Conservation (phyloP, 2,888 invertebrate genomes). For the Nysson spinosus region DNA sequence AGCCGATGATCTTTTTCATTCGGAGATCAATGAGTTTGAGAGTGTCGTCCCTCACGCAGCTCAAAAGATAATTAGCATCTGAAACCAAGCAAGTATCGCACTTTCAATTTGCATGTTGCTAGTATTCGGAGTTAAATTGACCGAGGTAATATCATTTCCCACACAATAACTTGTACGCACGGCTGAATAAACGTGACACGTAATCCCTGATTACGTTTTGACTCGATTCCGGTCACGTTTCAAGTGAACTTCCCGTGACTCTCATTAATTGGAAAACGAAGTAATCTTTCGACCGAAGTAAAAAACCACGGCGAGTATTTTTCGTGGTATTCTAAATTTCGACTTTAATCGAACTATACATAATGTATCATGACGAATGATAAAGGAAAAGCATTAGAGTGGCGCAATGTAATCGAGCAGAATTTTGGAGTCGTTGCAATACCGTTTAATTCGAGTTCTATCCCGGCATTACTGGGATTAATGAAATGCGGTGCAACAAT, state of each 20-base stretch:
- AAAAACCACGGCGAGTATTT: slow-evolving; percentile 21
- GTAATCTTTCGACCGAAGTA: neutral
- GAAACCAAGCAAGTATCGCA: slow-evolving; percentile 74
- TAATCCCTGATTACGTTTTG: slow-evolving; percentile 25
- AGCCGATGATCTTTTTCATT: slow-evolving; percentile 93
- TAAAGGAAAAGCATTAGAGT: slow-evolving; percentile 44
- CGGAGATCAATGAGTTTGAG: slow-evolving; percentile 96
- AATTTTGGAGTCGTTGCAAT: slow-evolving; percentile 43
- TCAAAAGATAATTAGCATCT: slow-evolving; percentile 94
- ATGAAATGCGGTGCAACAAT: slow-evolving; percentile 50
- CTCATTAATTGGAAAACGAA: slow-evolving; percentile 15
- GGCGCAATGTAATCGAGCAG: slow-evolving; percentile 40
- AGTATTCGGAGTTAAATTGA: slow-evolving; percentile 38
- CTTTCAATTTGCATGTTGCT: slow-evolving; percentile 33
- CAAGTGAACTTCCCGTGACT: slow-evolving; percentile 4
- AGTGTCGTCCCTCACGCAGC: slow-evolving; percentile 96
- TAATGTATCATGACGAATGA: slow-evolving; percentile 50
- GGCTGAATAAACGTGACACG: slow-evolving; percentile 31
- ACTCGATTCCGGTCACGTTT: slow-evolving; percentile 33
- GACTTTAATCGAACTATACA: slow-evolving; percentile 52
- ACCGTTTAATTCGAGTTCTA: slow-evolving; percentile 28
- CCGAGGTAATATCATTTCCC: slow-evolving; percentile 27
- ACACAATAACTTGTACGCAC: slow-evolving; percentile 12
- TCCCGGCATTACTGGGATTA: slow-evolving; percentile 41
- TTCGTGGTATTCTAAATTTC: slow-evolving; percentile 32